Conservation (phyloP, 2,888 invertebrate genomes). For the Aplocera efformata region DNA sequence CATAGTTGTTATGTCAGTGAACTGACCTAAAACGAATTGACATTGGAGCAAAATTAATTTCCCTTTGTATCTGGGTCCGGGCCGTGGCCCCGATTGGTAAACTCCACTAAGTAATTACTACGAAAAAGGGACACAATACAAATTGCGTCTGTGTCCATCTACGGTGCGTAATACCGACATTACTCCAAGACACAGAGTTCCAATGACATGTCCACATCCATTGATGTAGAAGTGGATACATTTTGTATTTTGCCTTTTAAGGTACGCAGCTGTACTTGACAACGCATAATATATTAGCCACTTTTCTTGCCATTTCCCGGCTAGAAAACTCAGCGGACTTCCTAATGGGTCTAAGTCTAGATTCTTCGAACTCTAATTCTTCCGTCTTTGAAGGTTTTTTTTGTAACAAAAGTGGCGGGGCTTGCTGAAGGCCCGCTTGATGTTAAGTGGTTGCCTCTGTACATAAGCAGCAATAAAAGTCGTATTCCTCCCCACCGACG, state of each 20-base stretch:
- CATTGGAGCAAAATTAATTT: conserved; percentile 9
- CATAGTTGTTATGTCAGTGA: too few species aligned
- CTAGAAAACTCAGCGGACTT: conserved; percentile 15
- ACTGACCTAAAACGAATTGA: conserved; percentile 6
- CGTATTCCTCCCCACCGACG: too few species aligned
- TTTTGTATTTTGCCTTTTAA: conserved; percentile 30
- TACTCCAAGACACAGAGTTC: conserved; percentile 31
- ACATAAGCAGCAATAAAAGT: too few species aligned
- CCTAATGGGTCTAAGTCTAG: conserved; percentile 1
- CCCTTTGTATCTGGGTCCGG: conserved; percentile 5
- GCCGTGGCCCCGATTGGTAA: conserved; percentile 21
- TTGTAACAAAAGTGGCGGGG: too few species aligned
- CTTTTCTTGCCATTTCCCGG: conserved; percentile 24
- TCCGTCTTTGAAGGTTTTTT: too few species aligned
- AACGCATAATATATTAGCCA: conserved; percentile 21
- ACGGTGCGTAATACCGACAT: conserved; percentile 43
- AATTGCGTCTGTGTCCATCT: conserved; percentile 35
- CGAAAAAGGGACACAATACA: conserved; percentile 47
- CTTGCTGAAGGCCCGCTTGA: too few species aligned
- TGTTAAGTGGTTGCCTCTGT: too few species aligned
- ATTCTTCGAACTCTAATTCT: too few species aligned
- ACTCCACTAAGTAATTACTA: conserved; percentile 35
- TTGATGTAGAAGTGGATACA: conserved; percentile 27
- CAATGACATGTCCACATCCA: conserved; percentile 31
- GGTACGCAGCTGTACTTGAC: conserved; percentile 26